Evolutionary conservation across 2,888 invertebrate species (phyloP).

Genomic region (Carabus problematicus): DNA sequence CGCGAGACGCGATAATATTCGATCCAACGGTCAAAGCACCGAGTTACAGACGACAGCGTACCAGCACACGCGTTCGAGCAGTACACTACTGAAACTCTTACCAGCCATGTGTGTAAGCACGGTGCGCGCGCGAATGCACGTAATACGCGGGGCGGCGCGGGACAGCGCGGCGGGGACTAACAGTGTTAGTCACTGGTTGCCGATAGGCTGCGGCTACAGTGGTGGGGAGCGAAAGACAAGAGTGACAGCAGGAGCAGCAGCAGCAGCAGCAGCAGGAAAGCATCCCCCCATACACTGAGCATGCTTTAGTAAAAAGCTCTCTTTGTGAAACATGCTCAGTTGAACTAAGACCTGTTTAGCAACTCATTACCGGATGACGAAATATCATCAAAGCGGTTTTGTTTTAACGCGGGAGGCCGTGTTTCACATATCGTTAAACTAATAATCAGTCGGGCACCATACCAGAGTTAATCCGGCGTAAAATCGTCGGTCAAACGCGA

Average conservation of each 20-base stretch:
- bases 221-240: not conserved
- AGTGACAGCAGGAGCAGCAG: no score
- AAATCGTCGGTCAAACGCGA: constrained; percentile 31
- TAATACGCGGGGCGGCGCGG: no score
- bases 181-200: not conserved
- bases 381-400: constrained; percentile 34
- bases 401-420: constrained; percentile 22
- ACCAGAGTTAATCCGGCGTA: constrained; percentile 21
- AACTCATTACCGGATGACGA: constrained; percentile 35
- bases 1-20: constrained; percentile 23
- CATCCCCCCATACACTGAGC: no score
- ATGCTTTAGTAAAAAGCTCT: constrained; percentile 4
- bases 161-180: not conserved
- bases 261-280: no score
- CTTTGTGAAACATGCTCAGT: constrained; percentile 27
- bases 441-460: constrained; percentile 21
- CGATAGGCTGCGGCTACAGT: constrained; percentile 14
- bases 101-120: constrained; percentile 33
- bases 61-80: constrained; percentile 12
- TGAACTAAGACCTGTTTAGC: constrained; percentile 32
- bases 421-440: constrained; percentile 36
- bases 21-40: constrained; percentile 32
- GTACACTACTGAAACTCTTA: constrained; percentile 21
- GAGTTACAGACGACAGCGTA: not conserved
- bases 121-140: constrained; percentile 6